These are phyloP conservation scores for Pangasianodon gigas DNA, from an alignment of 2,113 vertebrate genomes.

Conservation along the genomic window DNA sequence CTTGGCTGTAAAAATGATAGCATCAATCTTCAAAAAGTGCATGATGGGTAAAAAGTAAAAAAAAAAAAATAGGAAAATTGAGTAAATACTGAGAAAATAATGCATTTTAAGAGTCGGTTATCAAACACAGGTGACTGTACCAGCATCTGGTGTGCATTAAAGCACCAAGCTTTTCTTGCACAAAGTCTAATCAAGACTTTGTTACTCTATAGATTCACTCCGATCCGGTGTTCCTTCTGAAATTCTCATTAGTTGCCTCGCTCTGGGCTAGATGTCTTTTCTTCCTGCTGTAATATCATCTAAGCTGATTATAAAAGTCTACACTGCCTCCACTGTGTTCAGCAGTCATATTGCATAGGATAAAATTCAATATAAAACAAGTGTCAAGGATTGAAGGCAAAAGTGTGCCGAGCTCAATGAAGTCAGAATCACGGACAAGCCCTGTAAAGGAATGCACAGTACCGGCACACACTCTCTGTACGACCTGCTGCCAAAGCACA, in stretches of 20 bases:
- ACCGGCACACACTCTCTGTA: background rate
- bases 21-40: background rate
- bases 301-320: constrained; percentile 35
- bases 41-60: background rate
- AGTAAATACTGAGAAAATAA: background rate
- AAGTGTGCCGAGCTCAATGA: background rate
- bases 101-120: background rate
- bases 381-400: background rate
- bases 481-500: background rate
- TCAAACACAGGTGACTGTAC: background rate
- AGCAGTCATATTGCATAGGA: background rate
- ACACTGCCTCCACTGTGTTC: background rate
- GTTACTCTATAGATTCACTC: background rate
- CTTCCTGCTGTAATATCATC: constrained; percentile 22
- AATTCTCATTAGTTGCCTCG: constrained; percentile 24
- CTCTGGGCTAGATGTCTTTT: constrained; percentile 4
- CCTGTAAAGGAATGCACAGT: background rate
- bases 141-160: background rate
- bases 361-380: background rate
- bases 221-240: background rate
- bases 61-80: too few relatives aligned
- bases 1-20: background rate
- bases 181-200: background rate
- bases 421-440: background rate
- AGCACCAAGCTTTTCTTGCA: background rate